Conservation (phyloP, 2,797 vertebrate species). For the Leptodactylus fallax region DNA sequence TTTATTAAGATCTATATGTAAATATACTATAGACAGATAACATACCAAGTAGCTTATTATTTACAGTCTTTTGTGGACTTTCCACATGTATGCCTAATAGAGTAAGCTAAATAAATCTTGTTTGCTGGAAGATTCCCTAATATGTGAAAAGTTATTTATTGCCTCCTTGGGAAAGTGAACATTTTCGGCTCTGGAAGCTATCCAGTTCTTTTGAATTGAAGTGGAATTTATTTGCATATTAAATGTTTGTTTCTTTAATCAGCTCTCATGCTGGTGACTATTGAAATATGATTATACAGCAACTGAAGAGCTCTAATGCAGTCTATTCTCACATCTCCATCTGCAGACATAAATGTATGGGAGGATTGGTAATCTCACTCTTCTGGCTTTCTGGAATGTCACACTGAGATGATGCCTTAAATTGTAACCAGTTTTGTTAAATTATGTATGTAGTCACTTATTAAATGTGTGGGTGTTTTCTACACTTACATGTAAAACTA, state of each 20-base stretch:
- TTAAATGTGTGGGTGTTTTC: not conserved
- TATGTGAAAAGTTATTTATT: not conserved
- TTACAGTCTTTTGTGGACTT: not conserved
- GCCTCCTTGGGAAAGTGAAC: not conserved
- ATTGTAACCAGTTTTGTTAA: not conserved
- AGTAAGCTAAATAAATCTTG: conserved; percentile 8
- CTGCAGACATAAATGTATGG: conserved; percentile 8
- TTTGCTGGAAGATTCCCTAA: not conserved
- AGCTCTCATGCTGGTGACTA: conserved; percentile 28
- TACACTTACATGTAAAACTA: not conserved
- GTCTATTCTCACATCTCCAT: conserved; percentile 6
- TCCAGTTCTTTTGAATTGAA: conserved; percentile 20
- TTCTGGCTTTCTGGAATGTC: not conserved
- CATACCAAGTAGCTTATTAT: not conserved
- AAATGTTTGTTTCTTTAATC: conserved; percentile 42
- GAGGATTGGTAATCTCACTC: not conserved
- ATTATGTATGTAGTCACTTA: not conserved
- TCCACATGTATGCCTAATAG: not conserved
- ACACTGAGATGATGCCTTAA: not conserved
- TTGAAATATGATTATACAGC: conserved; percentile 26
- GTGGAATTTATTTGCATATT: conserved; percentile 34
- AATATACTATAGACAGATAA: not conserved
- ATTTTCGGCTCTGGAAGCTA: conserved; percentile 1
- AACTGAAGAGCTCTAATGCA: conserved; percentile 2
- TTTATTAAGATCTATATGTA: not conserved